phyloP scores from a whole-genome alignment of 2,797 vertebrate genomes.

The Sebastes iracundus region DNA sequence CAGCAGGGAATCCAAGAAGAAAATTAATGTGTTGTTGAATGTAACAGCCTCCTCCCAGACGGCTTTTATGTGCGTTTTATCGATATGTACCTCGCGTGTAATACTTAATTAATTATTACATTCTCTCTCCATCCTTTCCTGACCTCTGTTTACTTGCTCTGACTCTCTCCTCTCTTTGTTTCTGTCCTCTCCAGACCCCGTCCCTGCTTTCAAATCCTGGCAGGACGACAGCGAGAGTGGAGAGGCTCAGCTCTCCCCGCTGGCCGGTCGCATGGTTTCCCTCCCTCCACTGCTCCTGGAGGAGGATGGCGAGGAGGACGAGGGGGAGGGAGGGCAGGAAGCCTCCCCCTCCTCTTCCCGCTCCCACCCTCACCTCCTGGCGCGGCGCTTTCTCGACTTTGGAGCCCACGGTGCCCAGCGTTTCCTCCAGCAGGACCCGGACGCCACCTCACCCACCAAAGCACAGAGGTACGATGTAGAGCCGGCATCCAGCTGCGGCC shows the following conservation, averaged over 20 bases:
- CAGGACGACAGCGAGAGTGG: slow-evolving; percentile 94
- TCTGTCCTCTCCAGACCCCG: slow-evolving; percentile 84
- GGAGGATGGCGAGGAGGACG: slow-evolving; percentile 81
- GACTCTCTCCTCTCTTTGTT: neutral
- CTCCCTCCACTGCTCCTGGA: slow-evolving; percentile 87
- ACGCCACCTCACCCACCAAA: slow-evolving; percentile 90
- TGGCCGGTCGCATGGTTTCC: slow-evolving; percentile 93
- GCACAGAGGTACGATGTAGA: slow-evolving; percentile 85
- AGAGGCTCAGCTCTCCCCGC: slow-evolving; percentile 95
- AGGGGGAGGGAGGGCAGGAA: slow-evolving; percentile 50
- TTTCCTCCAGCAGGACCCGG: slow-evolving; percentile 92
- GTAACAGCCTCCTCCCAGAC: neutral
- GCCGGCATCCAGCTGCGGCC: neutral
- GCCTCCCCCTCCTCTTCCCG: slow-evolving; percentile 71
- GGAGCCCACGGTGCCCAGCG: slow-evolving; percentile 90
- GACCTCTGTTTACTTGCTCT: neutral
- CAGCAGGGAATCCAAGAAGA: slow-evolving; percentile 21
- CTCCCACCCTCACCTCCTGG: slow-evolving; percentile 86
- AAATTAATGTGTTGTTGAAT: neutral
- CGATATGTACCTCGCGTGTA: neutral
- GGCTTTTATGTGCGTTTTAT: slow-evolving; percentile 4
- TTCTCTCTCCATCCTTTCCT: neutral
- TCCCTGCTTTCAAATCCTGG: slow-evolving; percentile 96
- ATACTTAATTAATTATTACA: neutral
- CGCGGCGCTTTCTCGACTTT: slow-evolving; percentile 93